Percentiles rank a stretch among this genome's conserved stretches.
phyloP scores from a whole-genome alignment of 2,113 vertebrate species.

The Pyrgilauda ruficollis region DNA sequence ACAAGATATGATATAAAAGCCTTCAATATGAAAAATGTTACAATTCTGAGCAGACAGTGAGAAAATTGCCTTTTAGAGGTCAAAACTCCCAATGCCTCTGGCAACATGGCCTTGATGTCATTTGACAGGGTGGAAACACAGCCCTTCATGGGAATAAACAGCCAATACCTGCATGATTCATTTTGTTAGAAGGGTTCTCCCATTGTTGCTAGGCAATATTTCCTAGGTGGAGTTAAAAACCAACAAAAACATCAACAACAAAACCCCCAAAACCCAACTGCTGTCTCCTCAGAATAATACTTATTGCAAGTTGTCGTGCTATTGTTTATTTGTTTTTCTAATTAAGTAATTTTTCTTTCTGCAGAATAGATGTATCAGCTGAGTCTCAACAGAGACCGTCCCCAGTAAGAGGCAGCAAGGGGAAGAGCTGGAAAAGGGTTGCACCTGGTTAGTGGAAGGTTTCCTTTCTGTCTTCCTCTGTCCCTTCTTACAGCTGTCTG shows the following conservation, averaged over 20 bases:
- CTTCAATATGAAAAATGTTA: constrained; percentile 63
- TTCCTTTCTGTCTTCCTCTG: neutral
- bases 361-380: neutral
- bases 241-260: neutral
- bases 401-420: neutral
- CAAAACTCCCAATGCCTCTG: constrained; percentile 61
- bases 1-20: constrained; percentile 65
- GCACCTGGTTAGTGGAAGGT: neutral
- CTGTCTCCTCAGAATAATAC: neutral
- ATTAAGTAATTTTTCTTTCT: neutral
- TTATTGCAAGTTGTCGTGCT: neutral
- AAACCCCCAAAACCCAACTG: neutral
- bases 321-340: neutral
- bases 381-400: neutral
- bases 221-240: constrained; percentile 21
- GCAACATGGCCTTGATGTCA: constrained; percentile 67
- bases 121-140: constrained; percentile 68
- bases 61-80: constrained; percentile 71
- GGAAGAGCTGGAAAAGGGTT: neutral
- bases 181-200: constrained; percentile 43
- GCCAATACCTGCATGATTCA: constrained; percentile 61
- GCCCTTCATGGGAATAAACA: constrained; percentile 61
- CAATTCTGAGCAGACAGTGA: constrained; percentile 66
- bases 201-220: constrained; percentile 55
- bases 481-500: constrained; percentile 39